Conservation (phyloP, 2,888 invertebrate species). For the Parascotia fuliginaria region DNA sequence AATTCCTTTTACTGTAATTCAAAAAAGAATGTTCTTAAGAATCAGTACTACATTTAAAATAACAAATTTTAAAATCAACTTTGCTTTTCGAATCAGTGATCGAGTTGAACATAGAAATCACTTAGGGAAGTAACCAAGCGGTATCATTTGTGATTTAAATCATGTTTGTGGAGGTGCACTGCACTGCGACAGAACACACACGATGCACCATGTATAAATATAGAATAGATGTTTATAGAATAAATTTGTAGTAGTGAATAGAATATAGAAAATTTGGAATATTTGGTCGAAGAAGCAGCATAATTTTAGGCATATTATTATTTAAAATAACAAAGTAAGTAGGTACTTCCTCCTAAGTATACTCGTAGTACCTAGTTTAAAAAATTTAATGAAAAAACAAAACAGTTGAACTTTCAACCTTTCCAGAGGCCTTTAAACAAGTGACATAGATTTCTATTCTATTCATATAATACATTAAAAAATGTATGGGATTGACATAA, state of each 20-base stretch:
- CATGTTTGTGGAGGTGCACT: constrained; percentile 52
- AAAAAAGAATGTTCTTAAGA: background rate
- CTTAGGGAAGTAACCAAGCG: constrained; percentile 49
- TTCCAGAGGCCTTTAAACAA: no score
- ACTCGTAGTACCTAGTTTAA: no score
- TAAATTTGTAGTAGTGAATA: constrained; percentile 6
- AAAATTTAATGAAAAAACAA: no score
- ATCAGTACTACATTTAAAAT: constrained; percentile 1
- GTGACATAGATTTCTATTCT: no score
- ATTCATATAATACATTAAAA: no score
- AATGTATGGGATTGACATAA: no score
- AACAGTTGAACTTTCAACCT: no score
- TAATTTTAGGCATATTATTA: no score
- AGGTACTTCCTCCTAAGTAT: no score
- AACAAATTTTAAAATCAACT: constrained; percentile 23
- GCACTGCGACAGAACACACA: constrained; percentile 33
- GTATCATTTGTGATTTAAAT: constrained; percentile 62
- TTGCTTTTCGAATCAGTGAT: constrained; percentile 22
- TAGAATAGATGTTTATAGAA: constrained; percentile 15
- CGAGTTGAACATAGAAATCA: constrained; percentile 49
- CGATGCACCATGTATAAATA: constrained; percentile 18
- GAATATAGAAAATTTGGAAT: constrained; percentile 1
- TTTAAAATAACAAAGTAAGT: no score
- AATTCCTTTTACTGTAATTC: background rate
- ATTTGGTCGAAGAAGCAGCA: background rate